A percentile compares a stretch with the other conserved stretches of the same genome.
These are phyloP conservation scores for Corythaeola cristata DNA, from an alignment of 2,113 vertebrate species.

Conservation along the genomic window DNA sequence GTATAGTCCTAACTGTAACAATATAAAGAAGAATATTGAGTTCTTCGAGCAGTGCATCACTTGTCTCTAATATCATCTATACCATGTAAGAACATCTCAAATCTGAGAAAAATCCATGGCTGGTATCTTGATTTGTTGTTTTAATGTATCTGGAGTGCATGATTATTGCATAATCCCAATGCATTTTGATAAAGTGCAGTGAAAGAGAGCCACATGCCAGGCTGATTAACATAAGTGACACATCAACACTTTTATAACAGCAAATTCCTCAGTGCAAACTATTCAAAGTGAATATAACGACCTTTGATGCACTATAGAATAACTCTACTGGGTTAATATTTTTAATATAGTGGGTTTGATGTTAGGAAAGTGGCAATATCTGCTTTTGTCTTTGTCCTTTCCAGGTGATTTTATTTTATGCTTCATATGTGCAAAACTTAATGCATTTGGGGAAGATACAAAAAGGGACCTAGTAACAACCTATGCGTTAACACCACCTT, in stretches of 20 bases:
- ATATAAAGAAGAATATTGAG: background rate
- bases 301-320: conserved; percentile 37
- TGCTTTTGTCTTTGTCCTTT: background rate
- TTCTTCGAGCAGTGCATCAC: background rate
- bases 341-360: background rate
- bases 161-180: conserved; percentile 13
- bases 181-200: conserved; percentile 1
- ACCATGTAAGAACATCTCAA: background rate
- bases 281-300: conserved; percentile 12
- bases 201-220: conserved; percentile 5
- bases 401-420: background rate
- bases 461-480: background rate
- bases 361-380: background rate
- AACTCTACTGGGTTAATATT: background rate
- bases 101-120: background rate
- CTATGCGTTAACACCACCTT: background rate
- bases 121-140: conserved; percentile 6
- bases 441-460: background rate
- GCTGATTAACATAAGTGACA: conserved; percentile 62
- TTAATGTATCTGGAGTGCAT: background rate
- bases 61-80: background rate
- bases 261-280: conserved; percentile 22
- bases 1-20: background rate
- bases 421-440: background rate
- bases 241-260: conserved; percentile 44